Evolutionary conservation across 2,113 vertebrate genomes (phyloP), one percentile per base, ranked within the genome.

Genomic region (Dipodomys ordii): DNA sequence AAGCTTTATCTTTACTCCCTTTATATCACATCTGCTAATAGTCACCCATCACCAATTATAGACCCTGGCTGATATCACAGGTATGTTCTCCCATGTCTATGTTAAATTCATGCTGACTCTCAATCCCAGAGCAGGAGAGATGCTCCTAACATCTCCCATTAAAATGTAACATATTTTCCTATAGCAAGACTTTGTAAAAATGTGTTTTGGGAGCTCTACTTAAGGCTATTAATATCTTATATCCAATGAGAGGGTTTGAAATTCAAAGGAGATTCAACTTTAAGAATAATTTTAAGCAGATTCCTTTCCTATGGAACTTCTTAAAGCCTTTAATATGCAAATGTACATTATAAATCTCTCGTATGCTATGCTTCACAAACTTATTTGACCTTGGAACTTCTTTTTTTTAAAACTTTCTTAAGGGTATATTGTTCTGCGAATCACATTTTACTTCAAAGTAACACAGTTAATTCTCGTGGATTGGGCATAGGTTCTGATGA

Each of bases 251-350:
- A 92, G 10, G n/a, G 39, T 93, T 95, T 88, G 81, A 92, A 88
- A 95, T 92, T 94, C 74, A 95, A 92, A 92, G 35, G 92, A 90
- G 76, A 71, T 83, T 90, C 8, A 86, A 90, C 83, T 90, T 73
- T 64, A 64, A 44, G 74, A 76, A 88, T 82, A 92, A 92, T 89
- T 93, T 96, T 67, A 94, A 93, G 79, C 79, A 87, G 72, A 94
- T 96, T 96, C 85, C 77, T 92, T 93, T 94, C 85, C 30, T 92
- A 62, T 44, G 81, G 83, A 94, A 96, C 67, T 88, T 96, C 94
- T 95, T 87, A 88, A 93, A 94, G 73, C 2, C 92, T 95, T 96
- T 96, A 90, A 92, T 92, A 95, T 95, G 91, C 92, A 95, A 96
- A 96, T 86, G 16, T 27, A 88, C 44, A 83, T 80, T 78, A 86